phyloP scores from a whole-genome alignment of 2,113 vertebrate species.

The Myiozetetes cayanensis region DNA sequence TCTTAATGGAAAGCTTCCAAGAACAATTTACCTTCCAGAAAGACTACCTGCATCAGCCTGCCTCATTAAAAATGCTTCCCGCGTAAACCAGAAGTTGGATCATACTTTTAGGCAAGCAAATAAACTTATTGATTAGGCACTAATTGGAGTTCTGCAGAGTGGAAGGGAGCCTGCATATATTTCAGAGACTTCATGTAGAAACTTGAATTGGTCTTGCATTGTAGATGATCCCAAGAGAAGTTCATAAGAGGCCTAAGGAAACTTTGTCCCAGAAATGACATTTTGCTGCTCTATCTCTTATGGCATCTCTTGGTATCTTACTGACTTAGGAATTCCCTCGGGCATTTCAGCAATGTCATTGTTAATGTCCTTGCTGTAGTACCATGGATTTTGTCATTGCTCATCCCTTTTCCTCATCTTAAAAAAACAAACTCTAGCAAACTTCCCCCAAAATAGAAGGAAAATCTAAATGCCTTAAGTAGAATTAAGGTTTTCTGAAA shows the following conservation, averaged over 20 bases:
- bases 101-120: slow-evolving; percentile 32
- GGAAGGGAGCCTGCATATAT: not conserved
- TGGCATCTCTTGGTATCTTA: not conserved
- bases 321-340: not conserved
- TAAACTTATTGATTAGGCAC: slow-evolving; percentile 55
- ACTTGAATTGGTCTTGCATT: not conserved
- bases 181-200: not conserved
- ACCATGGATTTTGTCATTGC: not conserved
- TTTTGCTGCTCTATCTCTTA: not conserved
- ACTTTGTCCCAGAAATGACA: not conserved
- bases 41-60: slow-evolving; percentile 26
- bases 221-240: not conserved
- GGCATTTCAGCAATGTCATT: not conserved
- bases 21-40: slow-evolving; percentile 48
- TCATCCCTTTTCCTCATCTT: not conserved
- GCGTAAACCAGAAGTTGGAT: not conserved
- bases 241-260: not conserved
- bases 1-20: slow-evolving; percentile 63
- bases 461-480: not conserved
- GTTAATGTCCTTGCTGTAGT: not conserved
- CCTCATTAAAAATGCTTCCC: slow-evolving; percentile 31
- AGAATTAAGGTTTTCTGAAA: not conserved
- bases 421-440: not conserved
- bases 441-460: not conserved
- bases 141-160: slow-evolving; percentile 35